Percentiles rank a stretch among this genome's conserved stretches.
Conservation (phyloP, 2,888 invertebrate species). For the Catocala nupta region DNA sequence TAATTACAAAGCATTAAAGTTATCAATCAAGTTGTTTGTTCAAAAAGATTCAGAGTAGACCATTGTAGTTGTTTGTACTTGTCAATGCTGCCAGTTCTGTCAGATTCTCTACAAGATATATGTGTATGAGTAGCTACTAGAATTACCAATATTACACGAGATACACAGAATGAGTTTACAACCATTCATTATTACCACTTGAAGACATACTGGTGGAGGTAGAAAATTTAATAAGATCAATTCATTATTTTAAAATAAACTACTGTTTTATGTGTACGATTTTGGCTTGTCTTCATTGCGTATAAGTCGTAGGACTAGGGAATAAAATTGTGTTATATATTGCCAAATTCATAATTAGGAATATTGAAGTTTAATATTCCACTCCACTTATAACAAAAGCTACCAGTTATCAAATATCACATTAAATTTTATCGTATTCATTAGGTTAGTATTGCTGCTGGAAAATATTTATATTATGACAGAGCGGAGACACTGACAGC, state of each 20-base stretch:
- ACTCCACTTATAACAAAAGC: slow-evolving; percentile 10
- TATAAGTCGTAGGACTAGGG: not conserved
- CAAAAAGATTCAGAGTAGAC: slow-evolving; percentile 29
- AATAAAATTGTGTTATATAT: not conserved
- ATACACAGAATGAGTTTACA: slow-evolving; percentile 31
- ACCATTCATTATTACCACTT: slow-evolving; percentile 28
- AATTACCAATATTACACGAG: slow-evolving; percentile 17
- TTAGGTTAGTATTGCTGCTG: slow-evolving; percentile 2
- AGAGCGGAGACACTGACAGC: slow-evolving; percentile 37
- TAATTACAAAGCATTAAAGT: slow-evolving; percentile 47
- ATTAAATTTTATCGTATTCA: slow-evolving; percentile 11
- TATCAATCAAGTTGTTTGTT: slow-evolving; percentile 29
- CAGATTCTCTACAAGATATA: slow-evolving; percentile 14
- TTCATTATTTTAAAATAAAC: not conserved
- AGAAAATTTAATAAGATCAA: slow-evolving; percentile 8
- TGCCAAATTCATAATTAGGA: not conserved
- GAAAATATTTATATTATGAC: slow-evolving; percentile 4
- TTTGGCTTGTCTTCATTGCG: not conserved
- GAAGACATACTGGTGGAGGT: slow-evolving; percentile 37
- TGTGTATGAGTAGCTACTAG: slow-evolving; percentile 29
- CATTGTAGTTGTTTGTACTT: slow-evolving; percentile 41
- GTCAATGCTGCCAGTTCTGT: slow-evolving; percentile 48
- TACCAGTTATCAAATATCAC: slow-evolving; percentile 20
- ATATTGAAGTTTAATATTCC: slow-evolving; percentile 11
- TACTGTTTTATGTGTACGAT: not conserved